phyloP scores from a whole-genome alignment of 1,140 invertebrate genomes.

The Pachyrhynchus sulphureomaculatus region DNA sequence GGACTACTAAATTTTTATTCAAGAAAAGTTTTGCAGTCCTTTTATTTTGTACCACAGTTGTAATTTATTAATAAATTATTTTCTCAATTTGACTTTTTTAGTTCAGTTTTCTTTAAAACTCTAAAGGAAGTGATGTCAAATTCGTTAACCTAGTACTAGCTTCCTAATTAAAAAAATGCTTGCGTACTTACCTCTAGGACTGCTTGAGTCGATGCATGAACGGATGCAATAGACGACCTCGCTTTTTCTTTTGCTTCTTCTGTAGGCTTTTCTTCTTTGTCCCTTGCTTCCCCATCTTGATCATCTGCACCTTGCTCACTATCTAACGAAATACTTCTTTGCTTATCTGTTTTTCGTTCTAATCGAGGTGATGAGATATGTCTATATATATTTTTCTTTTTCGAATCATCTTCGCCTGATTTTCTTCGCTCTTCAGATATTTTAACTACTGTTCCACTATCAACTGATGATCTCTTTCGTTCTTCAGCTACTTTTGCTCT shows the following conservation, averaged over 20 bases:
- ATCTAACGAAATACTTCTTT: conserved; percentile 23
- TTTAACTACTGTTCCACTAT: conserved; percentile 13
- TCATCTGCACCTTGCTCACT: conserved; percentile 21
- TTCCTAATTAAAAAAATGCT: too few relatives aligned
- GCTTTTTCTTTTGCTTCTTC: conserved; percentile 14
- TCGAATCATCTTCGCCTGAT: conserved; percentile 21
- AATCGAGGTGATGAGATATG: conserved; percentile 16
- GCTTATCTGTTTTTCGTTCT: conserved; percentile 8
- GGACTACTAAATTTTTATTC: too few relatives aligned
- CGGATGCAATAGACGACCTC: conserved; percentile 23
- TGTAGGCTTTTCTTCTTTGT: neutral
- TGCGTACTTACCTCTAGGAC: conserved; percentile 22
- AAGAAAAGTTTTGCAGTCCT: too few relatives aligned
- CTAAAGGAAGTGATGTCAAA: too few relatives aligned
- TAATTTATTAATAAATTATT: too few relatives aligned
- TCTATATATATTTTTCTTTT: conserved; percentile 23
- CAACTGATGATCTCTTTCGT: conserved; percentile 22
- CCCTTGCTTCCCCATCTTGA: neutral
- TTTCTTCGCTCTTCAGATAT: conserved; percentile 22
- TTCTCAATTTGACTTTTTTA: too few relatives aligned
- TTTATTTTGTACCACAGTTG: too few relatives aligned
- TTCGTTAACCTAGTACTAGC: too few relatives aligned
- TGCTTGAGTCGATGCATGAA: conserved; percentile 25
- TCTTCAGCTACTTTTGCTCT: neutral
- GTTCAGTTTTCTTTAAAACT: too few relatives aligned